phyloP scores from a whole-genome alignment of 1,140 invertebrate species.

The Patella vulgata region DNA sequence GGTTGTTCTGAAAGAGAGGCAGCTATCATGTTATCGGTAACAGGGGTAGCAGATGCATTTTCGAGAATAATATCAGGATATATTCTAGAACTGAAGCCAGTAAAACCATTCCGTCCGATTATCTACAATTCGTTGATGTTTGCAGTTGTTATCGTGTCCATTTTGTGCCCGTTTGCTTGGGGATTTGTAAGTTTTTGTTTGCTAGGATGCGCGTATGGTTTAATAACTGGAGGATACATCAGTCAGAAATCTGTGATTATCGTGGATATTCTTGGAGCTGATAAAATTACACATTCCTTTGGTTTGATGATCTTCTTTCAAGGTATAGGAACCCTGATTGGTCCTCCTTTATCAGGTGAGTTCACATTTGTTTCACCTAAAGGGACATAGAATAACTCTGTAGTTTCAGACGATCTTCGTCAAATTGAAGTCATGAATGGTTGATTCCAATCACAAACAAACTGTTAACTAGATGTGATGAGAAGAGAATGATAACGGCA shows the following conservation, averaged over 20 bases:
- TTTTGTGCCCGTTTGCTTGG: constrained; percentile 36
- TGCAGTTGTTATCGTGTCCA: constrained; percentile 28
- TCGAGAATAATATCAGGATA: constrained; percentile 40
- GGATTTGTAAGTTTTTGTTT: constrained; percentile 36
- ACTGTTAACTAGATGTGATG: too few relatives aligned
- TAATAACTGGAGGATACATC: constrained; percentile 69
- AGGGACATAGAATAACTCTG: too few relatives aligned
- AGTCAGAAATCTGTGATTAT: constrained; percentile 90
- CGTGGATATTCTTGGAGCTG: constrained; percentile 91
- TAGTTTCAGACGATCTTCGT: too few relatives aligned
- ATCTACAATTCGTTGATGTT: constrained; percentile 51
- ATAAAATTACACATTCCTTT: constrained; percentile 92
- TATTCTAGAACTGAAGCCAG: constrained; percentile 37
- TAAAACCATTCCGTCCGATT: constrained; percentile 42
- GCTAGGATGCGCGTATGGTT: constrained; percentile 43
- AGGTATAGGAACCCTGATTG: constrained; percentile 86
- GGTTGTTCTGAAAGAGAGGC: constrained; percentile 38
- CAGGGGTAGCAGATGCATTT: constrained; percentile 46
- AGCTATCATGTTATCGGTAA: constrained; percentile 42
- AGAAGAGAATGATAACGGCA: too few relatives aligned
- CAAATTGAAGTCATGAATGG: too few relatives aligned
- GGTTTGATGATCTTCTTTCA: constrained; percentile 92
- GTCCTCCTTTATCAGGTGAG: constrained; percentile 84
- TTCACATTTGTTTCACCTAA: too few relatives aligned
- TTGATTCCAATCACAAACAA: too few relatives aligned